phyloP scores from a whole-genome alignment of 1,140 invertebrate genomes.

The Orchesella cincta region DNA sequence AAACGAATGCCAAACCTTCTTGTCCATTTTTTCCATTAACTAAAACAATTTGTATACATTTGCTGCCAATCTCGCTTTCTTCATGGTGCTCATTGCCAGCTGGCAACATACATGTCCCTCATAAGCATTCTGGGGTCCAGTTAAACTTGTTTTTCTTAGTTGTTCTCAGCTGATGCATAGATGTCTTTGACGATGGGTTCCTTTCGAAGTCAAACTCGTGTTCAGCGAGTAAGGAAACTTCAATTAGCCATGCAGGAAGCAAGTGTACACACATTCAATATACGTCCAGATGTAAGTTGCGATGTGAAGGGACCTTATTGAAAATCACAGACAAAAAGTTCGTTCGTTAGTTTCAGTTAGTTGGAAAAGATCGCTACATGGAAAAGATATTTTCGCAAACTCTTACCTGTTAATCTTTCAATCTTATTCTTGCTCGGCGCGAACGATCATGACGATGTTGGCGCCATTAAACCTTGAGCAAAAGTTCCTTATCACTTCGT shows the following conservation, averaged over 20 bases:
- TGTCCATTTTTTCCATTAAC: constrained; percentile 99
- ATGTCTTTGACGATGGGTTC: constrained; percentile 98
- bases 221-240: constrained; percentile 97
- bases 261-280: constrained; percentile 96
- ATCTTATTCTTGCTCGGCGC: constrained; percentile 96
- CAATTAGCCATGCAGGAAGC: constrained; percentile 98
- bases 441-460: constrained; percentile 91
- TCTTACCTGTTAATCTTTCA: constrained; percentile 75
- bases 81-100: constrained; percentile 96
- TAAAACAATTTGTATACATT: constrained; percentile 90
- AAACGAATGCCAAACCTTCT: constrained; percentile 65
- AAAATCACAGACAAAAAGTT: constrained; percentile 4
- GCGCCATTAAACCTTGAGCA: constrained; percentile 87
- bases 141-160: constrained; percentile 92
- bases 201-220: constrained; percentile 96
- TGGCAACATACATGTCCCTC: constrained; percentile 98
- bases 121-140: constrained; percentile 99
- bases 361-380: no score
- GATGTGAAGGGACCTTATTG: constrained; percentile 98
- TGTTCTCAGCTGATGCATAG: constrained; percentile 95
- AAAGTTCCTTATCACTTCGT: constrained; percentile 92
- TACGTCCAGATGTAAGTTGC: constrained; percentile 99
- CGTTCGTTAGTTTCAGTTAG: background rate
- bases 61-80: constrained; percentile 95
- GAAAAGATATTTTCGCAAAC: background rate